Base-by-base conservation (phyloP, 2,888 invertebrate genomes). In the Diaperis boleti region DNA sequence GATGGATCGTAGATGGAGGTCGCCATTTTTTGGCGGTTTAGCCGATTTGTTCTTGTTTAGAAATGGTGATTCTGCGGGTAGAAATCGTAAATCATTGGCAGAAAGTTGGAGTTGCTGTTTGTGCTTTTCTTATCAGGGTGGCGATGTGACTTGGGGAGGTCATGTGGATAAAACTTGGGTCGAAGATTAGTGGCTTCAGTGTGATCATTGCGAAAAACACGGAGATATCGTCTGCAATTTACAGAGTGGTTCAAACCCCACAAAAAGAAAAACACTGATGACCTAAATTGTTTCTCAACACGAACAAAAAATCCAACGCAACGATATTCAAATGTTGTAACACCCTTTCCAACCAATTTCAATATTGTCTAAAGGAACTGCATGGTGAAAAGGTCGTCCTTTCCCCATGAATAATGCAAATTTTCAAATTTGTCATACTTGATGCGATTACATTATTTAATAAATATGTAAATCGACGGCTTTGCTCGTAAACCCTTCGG, bases 381-480 rank as follows among this genome's bases (percentile, higher is more conserved):
- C 33, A 33, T 33, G 10, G 33, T 47, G 20, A 29, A 45, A 14
- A 14, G 14, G 26, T 31, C 18, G 10, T 31, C 49, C 2, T 20
- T 10, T 17, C n/a, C 11, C 35, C 18, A 49, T 49, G 33, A 49
- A 49, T 49, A 49, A 49, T 49, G 49, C 35, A 49, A 18, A 49
- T 33, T 35, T 49, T 49, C 33, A 35, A 49, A 49, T 49, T 49
- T 35, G 49, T 49, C 49, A 49, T 49, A 49, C 33, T 49, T 49
- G 49, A 49, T 15, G 49, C 35, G 33, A 49, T 49, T 35, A 49
- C 49, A 35, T 49, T 49, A 49, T 49, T 49, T 49, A 49, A 49
- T 49, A 49, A 49, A 49, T 49, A 49, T 49, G 49, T n/a, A 49
- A 49, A 49, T 49, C 31, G 14, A n/a, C n/a, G n/a, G n/a, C n/a